Percentiles rank a stretch among this genome's conserved stretches.
phyloP scores from a whole-genome alignment of 2,113 vertebrate species.

The Oreochromis spilurus region DNA sequence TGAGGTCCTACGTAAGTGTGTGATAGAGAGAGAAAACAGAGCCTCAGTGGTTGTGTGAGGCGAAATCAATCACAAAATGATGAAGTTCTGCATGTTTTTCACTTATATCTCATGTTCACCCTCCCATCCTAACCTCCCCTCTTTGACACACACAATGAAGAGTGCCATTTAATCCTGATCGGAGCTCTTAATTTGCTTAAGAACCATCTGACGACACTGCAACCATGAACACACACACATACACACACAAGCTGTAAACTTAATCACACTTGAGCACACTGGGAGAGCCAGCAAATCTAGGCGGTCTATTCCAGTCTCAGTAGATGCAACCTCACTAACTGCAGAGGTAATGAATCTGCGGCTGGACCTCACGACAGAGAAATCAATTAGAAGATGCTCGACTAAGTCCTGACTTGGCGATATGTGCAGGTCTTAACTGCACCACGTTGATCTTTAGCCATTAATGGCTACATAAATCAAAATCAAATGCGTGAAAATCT shows the following conservation, averaged over 20 bases:
- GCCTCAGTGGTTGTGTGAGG: not conserved
- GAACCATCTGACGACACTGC: conserved; percentile 49
- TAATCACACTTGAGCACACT: conserved; percentile 53
- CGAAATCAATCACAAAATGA: not conserved
- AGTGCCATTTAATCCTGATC: conserved; percentile 49
- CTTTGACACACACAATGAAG: conserved; percentile 44
- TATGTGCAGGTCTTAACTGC: conserved; percentile 32
- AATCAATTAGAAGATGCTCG: conserved; percentile 44
- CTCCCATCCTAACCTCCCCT: not conserved
- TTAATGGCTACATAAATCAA: conserved; percentile 11
- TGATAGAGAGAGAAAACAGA: not conserved
- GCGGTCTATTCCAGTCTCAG: conserved; percentile 11
- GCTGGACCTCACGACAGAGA: conserved; percentile 5
- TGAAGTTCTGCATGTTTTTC: not conserved
- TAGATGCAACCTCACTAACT: conserved; percentile 36
- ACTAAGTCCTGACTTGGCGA: conserved; percentile 50
- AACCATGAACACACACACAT: not conserved
- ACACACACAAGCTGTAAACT: conserved; percentile 22
- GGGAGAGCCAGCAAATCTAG: conserved; percentile 12
- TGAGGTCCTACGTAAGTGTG: conserved; percentile 1
- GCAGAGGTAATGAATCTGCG: conserved; percentile 52
- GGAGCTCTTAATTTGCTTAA: conserved; percentile 69
- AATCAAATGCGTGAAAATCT: not conserved
- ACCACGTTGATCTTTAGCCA: not conserved
- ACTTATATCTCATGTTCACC: not conserved